Conservation (phyloP, 2,797 vertebrate genomes). For the Eulemur albifrons region DNA sequence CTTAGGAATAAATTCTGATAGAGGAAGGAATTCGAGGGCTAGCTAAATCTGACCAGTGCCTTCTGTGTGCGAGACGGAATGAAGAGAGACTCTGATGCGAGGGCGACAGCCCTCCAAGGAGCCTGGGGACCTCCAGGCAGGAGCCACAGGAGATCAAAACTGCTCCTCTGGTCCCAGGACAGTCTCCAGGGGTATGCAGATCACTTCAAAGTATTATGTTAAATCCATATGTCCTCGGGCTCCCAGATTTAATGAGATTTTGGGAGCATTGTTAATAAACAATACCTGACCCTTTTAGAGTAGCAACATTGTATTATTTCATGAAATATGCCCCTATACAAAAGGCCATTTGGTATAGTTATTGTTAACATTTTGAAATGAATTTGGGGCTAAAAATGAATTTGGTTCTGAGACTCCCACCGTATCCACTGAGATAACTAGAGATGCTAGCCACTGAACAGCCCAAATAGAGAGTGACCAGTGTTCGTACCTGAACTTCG, state of each 20-base stretch:
- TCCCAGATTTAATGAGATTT: slow-evolving; percentile 35
- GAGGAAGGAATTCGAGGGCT: background rate
- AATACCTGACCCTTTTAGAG: slow-evolving; percentile 47
- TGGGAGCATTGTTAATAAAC: slow-evolving; percentile 27
- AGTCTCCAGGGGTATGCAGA: background rate
- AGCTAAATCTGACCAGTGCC: background rate
- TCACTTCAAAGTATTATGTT: background rate
- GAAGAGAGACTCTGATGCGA: background rate
- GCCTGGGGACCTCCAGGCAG: fast-evolving
- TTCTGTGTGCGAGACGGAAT: background rate
- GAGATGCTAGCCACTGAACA: background rate
- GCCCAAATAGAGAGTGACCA: background rate
- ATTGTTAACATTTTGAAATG: slow-evolving; percentile 22
- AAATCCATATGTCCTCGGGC: background rate
- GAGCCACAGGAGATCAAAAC: background rate
- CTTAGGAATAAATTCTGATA: background rate
- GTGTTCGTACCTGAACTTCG: background rate
- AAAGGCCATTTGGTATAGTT: background rate
- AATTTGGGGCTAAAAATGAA: slow-evolving; percentile 20
- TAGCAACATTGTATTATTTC: background rate
- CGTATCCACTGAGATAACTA: background rate
- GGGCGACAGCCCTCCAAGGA: too few species aligned
- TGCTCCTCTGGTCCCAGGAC: background rate
- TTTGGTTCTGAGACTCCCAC: background rate
- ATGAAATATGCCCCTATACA: background rate